Evolutionary conservation across 2,888 invertebrate genomes (phyloP).

Genomic region (Tachina fera): DNA sequence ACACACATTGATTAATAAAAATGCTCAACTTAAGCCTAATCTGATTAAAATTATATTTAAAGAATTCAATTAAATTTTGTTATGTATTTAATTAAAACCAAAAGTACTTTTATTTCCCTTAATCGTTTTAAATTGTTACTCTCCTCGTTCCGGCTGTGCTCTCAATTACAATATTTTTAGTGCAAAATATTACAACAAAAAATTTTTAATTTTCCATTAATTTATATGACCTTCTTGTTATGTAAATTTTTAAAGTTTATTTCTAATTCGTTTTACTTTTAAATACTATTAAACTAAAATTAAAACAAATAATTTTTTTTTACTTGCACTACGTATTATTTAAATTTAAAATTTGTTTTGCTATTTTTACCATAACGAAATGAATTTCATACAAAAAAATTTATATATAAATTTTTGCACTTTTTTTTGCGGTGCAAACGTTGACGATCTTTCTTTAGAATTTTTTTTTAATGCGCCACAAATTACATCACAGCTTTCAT

Average conservation of each 20-base stretch:
- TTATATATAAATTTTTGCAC: too few relatives aligned
- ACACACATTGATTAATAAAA: too few relatives aligned
- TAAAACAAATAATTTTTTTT: background rate
- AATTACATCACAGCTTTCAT: constrained; percentile 44
- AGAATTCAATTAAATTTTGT: too few relatives aligned
- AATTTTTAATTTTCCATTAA: constrained; percentile 32
- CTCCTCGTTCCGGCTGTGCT: background rate
- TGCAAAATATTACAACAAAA: background rate
- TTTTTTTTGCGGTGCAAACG: background rate
- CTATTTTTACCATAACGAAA: constrained; percentile 22
- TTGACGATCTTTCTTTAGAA: constrained; percentile 1
- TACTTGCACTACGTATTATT: constrained; percentile 3
- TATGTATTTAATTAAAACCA: background rate
- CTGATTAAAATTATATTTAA: too few relatives aligned
- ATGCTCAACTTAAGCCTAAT: too few relatives aligned
- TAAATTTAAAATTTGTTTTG: constrained; percentile 39
- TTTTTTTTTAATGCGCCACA: constrained; percentile 59
- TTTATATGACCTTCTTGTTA: constrained; percentile 54
- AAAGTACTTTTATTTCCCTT: constrained; percentile 6
- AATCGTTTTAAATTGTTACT: background rate
- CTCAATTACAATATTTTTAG: constrained; percentile 12
- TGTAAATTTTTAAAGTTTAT: constrained; percentile 31
- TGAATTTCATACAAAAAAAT: constrained; percentile 35
- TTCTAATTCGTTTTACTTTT: background rate
- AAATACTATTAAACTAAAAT: background rate